Percentiles rank a stretch among this genome's conserved stretches.
Conservation (phyloP, 2,797 vertebrate species). For the Esox lucius region DNA sequence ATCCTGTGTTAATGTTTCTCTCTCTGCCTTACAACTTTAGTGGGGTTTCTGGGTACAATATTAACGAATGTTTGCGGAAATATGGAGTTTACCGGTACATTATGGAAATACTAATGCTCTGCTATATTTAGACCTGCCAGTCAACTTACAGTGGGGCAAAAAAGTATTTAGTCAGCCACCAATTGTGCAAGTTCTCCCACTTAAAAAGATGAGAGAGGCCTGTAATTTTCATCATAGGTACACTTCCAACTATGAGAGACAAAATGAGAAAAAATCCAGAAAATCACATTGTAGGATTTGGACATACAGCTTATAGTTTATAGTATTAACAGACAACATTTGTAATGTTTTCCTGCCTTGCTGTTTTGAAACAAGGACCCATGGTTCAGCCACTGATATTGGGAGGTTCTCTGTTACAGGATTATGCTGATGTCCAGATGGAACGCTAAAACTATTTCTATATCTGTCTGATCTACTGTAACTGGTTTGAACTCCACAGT, state of each 20-base stretch:
- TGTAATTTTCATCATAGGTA: no score
- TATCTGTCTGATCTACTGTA: neutral
- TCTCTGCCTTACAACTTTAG: neutral
- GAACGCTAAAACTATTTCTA: neutral
- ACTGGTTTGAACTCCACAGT: slow-evolving; percentile 56
- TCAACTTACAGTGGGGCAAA: no score
- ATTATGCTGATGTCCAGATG: neutral
- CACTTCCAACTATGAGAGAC: no score
- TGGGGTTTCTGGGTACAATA: slow-evolving; percentile 31
- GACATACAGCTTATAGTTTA: neutral
- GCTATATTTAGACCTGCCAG: neutral
- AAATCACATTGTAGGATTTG: no score
- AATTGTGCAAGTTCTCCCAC: no score
- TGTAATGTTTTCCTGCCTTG: neutral
- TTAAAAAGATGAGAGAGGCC: no score
- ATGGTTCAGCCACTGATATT: neutral
- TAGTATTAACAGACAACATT: neutral
- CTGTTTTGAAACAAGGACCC: slow-evolving; percentile 2
- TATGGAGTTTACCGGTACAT: slow-evolving; percentile 19
- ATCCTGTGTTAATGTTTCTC: neutral
- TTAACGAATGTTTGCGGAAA: slow-evolving; percentile 38
- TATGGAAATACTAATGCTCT: neutral
- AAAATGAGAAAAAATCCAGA: no score
- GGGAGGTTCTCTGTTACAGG: neutral
- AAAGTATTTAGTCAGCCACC: no score